Evolutionary conservation across 2,113 vertebrate genomes (phyloP), one percentile per base, ranked within the genome.

Genomic region (Syrmaticus mikado): DNA sequence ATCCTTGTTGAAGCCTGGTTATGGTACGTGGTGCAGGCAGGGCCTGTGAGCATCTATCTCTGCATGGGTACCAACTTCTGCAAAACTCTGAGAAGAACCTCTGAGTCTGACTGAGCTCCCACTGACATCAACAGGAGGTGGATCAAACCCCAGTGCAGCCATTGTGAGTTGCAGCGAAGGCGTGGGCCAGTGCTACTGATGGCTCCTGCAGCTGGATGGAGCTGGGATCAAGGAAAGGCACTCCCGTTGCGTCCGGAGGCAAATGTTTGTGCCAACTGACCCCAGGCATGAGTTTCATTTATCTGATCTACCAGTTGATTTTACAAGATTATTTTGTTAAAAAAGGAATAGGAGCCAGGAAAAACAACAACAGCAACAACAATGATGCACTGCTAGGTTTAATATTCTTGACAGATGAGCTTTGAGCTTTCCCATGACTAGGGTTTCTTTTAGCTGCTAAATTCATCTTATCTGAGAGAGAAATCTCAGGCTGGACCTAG

Each of bases 401-500:
- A 21, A 11, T 89, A 83, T 91, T 84, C 36, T 82, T 91, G 93
- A 91, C 22, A 58, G 50, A 32, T 30, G 73, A 90, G 64, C 27
- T 93, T 96, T 30, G 76, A 90, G 64, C 30, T 93, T 95, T 94
- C 95, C 90, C 79, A 80, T 76, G 13, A 57, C 20, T 41, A 2
- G 21, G 72, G 50, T 80, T 86, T 89, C 87, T 83, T 95, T 89
- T 72, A 48, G 25, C 32, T 25, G 60, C 27, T 92, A 43, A 89
- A 52, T n/a, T 76, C 14, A 4, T 46, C 11, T 89, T 91, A 94
- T 92, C 93, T 86, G 52, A 72, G 46, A 64, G 15, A 62, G 30
- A 82, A 86, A 96, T 95, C 94, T 86, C 67, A 87, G 76, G 24
- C 78, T 82, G 46, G 11, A 77, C 93, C 52, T 32, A 86, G 74